These are phyloP conservation scores for Margaritifera margaritifera DNA, from an alignment of 2,888 invertebrate species.

Conservation along the genomic window DNA sequence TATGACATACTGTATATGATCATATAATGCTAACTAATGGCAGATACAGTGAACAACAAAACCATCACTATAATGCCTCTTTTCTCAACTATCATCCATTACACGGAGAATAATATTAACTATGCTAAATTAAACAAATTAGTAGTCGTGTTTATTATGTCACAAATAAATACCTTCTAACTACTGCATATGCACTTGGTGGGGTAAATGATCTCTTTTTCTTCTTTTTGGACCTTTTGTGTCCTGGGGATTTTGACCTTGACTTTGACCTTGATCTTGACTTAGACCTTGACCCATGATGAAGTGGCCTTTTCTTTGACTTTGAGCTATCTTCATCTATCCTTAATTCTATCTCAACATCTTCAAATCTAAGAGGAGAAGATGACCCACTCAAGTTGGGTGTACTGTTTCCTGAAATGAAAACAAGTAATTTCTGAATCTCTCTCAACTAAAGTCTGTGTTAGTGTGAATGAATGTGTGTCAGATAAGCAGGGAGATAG, in stretches of 20 bases:
- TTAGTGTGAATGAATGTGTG: no score
- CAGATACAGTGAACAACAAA: no score
- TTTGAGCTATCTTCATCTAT: conserved; percentile 1
- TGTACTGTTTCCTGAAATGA: conserved; percentile 3
- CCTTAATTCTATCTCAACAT: conserved; percentile 10
- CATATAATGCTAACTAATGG: no score
- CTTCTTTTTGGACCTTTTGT: conserved; percentile 32
- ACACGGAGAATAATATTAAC: not conserved
- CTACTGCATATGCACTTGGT: conserved; percentile 53
- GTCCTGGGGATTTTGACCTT: conserved; percentile 11
- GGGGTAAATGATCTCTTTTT: conserved; percentile 47
- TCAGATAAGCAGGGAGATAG: no score
- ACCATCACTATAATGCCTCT: no score
- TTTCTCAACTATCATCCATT: no score
- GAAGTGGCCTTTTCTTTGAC: conserved; percentile 19
- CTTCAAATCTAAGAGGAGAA: conserved; percentile 30
- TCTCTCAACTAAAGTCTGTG: no score
- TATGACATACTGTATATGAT: no score
- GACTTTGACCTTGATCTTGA: conserved; percentile 34
- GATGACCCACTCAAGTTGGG: conserved; percentile 32
- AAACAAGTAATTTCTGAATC: no score
- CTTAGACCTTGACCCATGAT: conserved; percentile 20
- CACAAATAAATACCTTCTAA: conserved; percentile 41
- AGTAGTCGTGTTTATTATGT: not conserved
- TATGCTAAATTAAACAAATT: no score